Conservation (phyloP, 2,888 invertebrate species). For the Nephrotoma appendiculata region DNA sequence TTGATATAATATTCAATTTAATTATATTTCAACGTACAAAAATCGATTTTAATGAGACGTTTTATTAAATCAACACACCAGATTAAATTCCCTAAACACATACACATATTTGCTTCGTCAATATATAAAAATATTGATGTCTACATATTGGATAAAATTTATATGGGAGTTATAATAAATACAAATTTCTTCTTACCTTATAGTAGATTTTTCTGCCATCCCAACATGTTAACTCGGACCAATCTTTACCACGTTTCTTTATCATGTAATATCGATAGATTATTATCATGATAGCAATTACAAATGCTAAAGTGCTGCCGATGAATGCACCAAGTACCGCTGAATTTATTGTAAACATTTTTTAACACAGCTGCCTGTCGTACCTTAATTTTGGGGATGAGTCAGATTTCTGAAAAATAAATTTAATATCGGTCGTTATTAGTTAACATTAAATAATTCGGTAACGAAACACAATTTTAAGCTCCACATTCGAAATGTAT, state of each 20-base stretch:
- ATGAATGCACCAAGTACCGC: slow-evolving; percentile 51
- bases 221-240: slow-evolving; percentile 43
- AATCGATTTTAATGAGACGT: too few species aligned
- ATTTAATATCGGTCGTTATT: too few species aligned
- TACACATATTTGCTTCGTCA: too few species aligned
- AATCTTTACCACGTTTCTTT: slow-evolving; percentile 42
- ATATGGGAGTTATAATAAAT: too few species aligned
- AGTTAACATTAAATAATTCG: too few species aligned
- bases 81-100: too few species aligned
- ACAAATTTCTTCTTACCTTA: slow-evolving; percentile 1
- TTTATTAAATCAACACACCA: too few species aligned
- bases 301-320: slow-evolving; percentile 47
- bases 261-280: slow-evolving; percentile 49
- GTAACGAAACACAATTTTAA: too few species aligned
- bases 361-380: neutral
- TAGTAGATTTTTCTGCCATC: slow-evolving; percentile 23
- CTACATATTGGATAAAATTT: too few species aligned
- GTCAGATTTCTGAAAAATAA: too few species aligned
- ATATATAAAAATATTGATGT: too few species aligned
- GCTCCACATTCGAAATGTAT: too few species aligned
- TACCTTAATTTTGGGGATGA: neutral
- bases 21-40: neutral
- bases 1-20: neutral
- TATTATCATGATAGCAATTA: slow-evolving; percentile 49
- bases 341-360: slow-evolving; percentile 44